Base-by-base conservation (phyloP, 2,113 vertebrate species). In the Carlito syrichta region DNA sequence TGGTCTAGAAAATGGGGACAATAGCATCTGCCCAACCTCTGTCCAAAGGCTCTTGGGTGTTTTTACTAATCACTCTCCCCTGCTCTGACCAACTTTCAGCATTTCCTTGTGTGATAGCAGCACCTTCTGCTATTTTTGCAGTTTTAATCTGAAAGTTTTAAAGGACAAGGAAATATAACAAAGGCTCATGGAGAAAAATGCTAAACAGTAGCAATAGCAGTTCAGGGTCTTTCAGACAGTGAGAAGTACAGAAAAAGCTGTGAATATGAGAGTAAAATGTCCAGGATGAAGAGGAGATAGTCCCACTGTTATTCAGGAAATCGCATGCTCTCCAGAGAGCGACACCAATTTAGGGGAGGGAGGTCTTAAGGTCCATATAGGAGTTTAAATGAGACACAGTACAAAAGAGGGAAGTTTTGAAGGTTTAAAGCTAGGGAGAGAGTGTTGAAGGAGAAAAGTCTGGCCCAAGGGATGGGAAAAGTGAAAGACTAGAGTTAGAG, bases 111-210 rank as follows among this genome's bases (percentile, higher is more conserved):
- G 6, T 8, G 2, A 63, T 5, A 35, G 32, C 6, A 35, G 32
- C 12, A 60, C 6, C 35, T 10, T 86, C 17, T 0, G 16, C 77
- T 83, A 43, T 54, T 89, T 78, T 6, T 66, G n/a, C 6, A 16
- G 25, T 30, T 88, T 77, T 84, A 12, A 32, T 38, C 82, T 73
- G n/a, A 66, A 89, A 85, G 17, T 22, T 81, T 74, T 48, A n/a
- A 92, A 96, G 40, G 89, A 83, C 45, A 63, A 66, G 38, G 22
- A 77, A n/a, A 79, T 83, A 56, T 45, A 38, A 43, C 3, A 87
- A 32, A 30, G 76, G 52, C 63, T 69, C 20, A 13, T 38, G n/a
- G 73, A n/a, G 30, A 73, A 96, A 96, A 86, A 12, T 35, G 1
- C 56, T 38, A 73, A 77, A 81, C 81, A 62, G 20, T 32, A 16